A percentile compares a stretch with the other conserved stretches of the same genome.
Evolutionary conservation across 2,888 invertebrate species (phyloP).

Genomic region (Geophilus truncorum): DNA sequence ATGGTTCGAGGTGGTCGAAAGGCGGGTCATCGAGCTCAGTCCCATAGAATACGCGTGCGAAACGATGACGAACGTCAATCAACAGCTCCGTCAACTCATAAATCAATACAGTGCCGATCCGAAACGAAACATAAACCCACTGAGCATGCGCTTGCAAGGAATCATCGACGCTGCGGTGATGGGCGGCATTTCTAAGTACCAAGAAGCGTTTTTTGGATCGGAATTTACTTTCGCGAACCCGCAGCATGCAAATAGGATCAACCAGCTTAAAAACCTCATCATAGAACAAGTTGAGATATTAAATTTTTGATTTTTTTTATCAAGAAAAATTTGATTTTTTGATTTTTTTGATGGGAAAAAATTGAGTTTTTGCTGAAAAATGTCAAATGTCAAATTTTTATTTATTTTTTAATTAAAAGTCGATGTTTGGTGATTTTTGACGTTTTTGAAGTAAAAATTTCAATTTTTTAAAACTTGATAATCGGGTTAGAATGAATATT

Average conservation of each 20-base stretch:
- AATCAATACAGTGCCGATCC: slow-evolving; percentile 74
- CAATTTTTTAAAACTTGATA: no score
- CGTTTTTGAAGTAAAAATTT: no score
- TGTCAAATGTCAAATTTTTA: no score
- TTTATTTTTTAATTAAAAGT: no score
- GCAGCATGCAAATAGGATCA: slow-evolving; percentile 44
- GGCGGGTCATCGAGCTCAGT: slow-evolving; percentile 68
- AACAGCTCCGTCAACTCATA: slow-evolving; percentile 74
- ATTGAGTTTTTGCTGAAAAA: slow-evolving; percentile 60
- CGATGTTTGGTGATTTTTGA: no score
- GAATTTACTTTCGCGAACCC: slow-evolving; percentile 65
- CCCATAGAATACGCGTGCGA: slow-evolving; percentile 89
- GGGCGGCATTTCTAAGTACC: slow-evolving; percentile 91
- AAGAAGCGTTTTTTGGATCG: slow-evolving; percentile 83
- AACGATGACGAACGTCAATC: slow-evolving; percentile 84
- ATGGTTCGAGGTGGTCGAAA: slow-evolving; percentile 84
- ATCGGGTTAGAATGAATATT: no score
- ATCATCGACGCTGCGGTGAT: slow-evolving; percentile 95
- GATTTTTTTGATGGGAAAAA: slow-evolving; percentile 52
- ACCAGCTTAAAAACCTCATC: slow-evolving; percentile 47
- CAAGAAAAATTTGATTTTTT: background rate
- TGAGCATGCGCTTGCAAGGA: slow-evolving; percentile 86
- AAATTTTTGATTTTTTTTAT: slow-evolving; percentile 30
- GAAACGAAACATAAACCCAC: slow-evolving; percentile 77
- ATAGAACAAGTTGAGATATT: slow-evolving; percentile 43